Evolutionary conservation across 1,140 invertebrate genomes (phyloP).

Genomic region (Contarinia nasturtii): DNA sequence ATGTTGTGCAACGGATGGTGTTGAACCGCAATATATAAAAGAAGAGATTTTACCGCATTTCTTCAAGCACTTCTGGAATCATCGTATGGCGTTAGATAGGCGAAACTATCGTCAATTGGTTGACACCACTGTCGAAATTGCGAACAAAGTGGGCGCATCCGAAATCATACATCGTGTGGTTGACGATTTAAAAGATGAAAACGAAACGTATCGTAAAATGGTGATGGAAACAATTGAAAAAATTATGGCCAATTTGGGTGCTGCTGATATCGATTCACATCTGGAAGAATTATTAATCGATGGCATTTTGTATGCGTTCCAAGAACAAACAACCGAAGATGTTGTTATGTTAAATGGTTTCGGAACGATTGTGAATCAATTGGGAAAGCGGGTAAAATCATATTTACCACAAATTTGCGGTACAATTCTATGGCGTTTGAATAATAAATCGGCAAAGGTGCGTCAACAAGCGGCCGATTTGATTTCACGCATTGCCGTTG

Average conservation of each 20-base stretch:
- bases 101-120: slow-evolving; percentile 96
- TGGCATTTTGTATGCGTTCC: slow-evolving; percentile 97
- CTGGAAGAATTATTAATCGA: slow-evolving; percentile 98
- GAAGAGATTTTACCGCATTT: slow-evolving; percentile 98
- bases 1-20: slow-evolving; percentile 99
- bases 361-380: slow-evolving; percentile 93
- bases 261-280: slow-evolving; percentile 92
- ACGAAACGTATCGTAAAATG: slow-evolving; percentile 99
- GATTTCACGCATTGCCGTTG: slow-evolving; percentile 93
- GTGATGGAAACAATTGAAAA: slow-evolving; percentile 99
- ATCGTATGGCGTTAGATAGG: slow-evolving; percentile 95
- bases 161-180: slow-evolving; percentile 98
- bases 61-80: slow-evolving; percentile 99
- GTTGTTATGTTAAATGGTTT: slow-evolving; percentile 99
- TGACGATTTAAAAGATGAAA: slow-evolving; percentile 98
- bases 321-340: slow-evolving; percentile 99
- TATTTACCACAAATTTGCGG: slow-evolving; percentile 99
- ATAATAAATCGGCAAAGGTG: slow-evolving; percentile 99
- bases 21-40: slow-evolving; percentile 97
- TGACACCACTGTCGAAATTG: slow-evolving; percentile 99
- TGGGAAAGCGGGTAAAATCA: slow-evolving; percentile 93
- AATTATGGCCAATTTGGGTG: slow-evolving; percentile 92
- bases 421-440: slow-evolving; percentile 97
- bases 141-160: slow-evolving; percentile 96
- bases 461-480: slow-evolving; percentile 98